Conservation (phyloP, 2,113 vertebrate genomes). For the Azemiops feae region DNA sequence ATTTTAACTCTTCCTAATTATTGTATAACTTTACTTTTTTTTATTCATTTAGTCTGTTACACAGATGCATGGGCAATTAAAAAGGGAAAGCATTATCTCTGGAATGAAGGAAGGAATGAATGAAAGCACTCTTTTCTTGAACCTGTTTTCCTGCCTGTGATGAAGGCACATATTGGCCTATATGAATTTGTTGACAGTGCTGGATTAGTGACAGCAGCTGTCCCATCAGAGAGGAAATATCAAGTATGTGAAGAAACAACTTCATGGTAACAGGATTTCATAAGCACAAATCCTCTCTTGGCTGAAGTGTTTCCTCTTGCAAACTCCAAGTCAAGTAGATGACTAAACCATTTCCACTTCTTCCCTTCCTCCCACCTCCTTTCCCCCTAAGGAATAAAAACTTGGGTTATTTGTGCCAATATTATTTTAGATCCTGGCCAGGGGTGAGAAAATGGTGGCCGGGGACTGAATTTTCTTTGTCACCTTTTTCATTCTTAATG, state of each 20-base stretch:
- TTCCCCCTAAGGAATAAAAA: not conserved
- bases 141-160: not conserved
- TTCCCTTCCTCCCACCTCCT: not conserved
- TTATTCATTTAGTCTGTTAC: not conserved
- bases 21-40: not conserved
- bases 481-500: not conserved
- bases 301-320: constrained; percentile 2
- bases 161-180: not conserved
- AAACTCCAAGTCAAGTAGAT: not conserved
- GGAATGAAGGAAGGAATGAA: accelerated
- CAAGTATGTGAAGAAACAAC: constrained; percentile 16
- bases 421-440: not conserved
- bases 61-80: not conserved
- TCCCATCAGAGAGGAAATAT: constrained; percentile 9
- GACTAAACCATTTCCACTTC: not conserved
- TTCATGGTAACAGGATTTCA: constrained; percentile 4
- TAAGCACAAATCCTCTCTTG: constrained; percentile 14
- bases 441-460: not conserved
- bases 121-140: not conserved
- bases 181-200: not conserved
- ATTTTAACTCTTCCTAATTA: not conserved
- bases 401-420: not conserved
- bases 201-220: not conserved
- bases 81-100: not conserved
- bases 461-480: not conserved